Percentiles rank a stretch among this genome's conserved stretches.
Evolutionary conservation across 1,140 invertebrate genomes (phyloP).

Genomic region (Steinernema feltiae): DNA sequence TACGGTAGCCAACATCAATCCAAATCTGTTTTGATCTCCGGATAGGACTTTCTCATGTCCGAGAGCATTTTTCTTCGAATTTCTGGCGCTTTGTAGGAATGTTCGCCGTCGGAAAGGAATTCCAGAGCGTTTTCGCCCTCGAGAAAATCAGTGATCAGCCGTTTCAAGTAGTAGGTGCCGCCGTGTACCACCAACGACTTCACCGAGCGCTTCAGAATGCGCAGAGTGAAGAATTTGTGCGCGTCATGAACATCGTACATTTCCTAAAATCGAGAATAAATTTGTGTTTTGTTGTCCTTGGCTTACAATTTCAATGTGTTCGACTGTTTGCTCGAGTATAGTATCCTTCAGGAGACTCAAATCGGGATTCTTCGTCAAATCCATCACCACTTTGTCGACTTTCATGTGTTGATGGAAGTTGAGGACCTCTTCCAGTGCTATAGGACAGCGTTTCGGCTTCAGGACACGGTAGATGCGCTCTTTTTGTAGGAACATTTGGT

Average conservation of each 20-base stretch:
- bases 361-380: neutral
- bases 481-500: neutral
- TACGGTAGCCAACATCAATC: too few relatives aligned
- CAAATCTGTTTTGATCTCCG: neutral
- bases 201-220: neutral
- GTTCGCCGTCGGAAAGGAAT: neutral
- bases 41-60: neutral
- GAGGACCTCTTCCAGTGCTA: neutral
- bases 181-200: conserved; percentile 1
- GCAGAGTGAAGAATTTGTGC: neutral
- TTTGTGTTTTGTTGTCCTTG: neutral
- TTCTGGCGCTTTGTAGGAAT: neutral
- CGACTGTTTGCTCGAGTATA: neutral
- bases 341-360: neutral
- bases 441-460: neutral
- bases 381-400: neutral
- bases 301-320: neutral
- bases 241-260: neutral
- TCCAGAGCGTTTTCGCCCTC: neutral
- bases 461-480: neutral
- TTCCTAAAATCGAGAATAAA: neutral
- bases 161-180: neutral
- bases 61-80: neutral
- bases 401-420: neutral
- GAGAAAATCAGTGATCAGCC: neutral